Evolutionary conservation across 2,113 vertebrate genomes (phyloP).

Genomic region (Sterna hirundo): DNA sequence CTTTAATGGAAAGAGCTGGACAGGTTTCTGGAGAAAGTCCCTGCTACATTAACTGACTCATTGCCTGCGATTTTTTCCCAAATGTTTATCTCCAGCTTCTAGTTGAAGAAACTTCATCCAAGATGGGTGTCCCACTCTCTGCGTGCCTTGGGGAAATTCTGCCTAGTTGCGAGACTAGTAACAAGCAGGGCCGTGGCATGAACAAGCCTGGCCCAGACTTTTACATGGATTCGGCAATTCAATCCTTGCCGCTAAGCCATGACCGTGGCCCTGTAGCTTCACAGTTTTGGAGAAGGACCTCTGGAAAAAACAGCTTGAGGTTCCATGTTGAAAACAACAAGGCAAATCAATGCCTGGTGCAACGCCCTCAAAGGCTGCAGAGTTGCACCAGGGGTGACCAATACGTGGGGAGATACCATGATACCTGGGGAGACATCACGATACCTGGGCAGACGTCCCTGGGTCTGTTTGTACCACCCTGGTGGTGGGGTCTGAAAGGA

Average conservation of each 20-base stretch:
- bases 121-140: not conserved
- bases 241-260: not conserved
- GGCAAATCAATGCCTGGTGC: rapidly evolving
- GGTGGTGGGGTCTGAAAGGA: not conserved
- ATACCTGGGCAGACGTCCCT: not conserved
- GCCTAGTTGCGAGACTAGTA: not conserved
- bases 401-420: not conserved
- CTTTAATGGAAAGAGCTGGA: not conserved
- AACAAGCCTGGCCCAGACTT: not conserved
- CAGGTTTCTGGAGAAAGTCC: not conserved
- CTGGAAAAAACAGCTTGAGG: not conserved
- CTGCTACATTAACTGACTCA: not conserved
- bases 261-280: not conserved
- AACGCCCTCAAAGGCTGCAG: not conserved
- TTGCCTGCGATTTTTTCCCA: not conserved
- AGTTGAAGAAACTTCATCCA: not conserved
- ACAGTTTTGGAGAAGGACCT: not conserved
- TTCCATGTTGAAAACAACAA: not conserved
- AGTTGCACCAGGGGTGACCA: not conserved
- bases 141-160: not conserved
- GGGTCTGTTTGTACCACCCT: not conserved
- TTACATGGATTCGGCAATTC: not conserved
- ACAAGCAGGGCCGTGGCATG: rapidly evolving
- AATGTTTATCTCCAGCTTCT: not conserved
- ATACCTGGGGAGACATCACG: not conserved